Evolutionary conservation across 2,888 invertebrate species (phyloP).

Genomic region (Eumacrocentrus americanus): DNA sequence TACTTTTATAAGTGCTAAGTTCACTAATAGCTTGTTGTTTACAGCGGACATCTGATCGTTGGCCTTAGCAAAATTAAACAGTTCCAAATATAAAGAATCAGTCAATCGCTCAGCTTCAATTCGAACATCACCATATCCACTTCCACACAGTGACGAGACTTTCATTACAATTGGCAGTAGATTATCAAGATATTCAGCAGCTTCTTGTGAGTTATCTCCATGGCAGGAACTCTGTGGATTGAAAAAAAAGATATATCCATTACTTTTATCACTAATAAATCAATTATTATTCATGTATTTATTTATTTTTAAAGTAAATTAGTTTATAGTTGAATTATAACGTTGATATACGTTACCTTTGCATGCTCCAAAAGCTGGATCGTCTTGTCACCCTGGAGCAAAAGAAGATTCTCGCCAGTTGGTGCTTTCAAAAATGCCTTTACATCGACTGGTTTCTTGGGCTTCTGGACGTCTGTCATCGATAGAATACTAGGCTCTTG

Average conservation of each 20-base stretch:
- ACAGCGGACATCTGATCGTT: slow-evolving; percentile 64
- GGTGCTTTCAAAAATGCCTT: slow-evolving; percentile 63
- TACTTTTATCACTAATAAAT: not conserved
- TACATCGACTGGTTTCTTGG: slow-evolving; percentile 50
- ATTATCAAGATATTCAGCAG: slow-evolving; percentile 52
- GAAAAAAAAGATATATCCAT: not conserved
- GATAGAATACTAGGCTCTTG: too few relatives aligned
- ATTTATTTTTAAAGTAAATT: slow-evolving; percentile 20
- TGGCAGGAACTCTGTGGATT: slow-evolving; percentile 42
- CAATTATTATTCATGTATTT: not conserved
- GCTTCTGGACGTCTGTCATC: slow-evolving; percentile 33
- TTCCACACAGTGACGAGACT: slow-evolving; percentile 66
- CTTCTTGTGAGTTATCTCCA: slow-evolving; percentile 32
- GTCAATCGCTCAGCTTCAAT: slow-evolving; percentile 61
- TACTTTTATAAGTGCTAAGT: slow-evolving; percentile 77
- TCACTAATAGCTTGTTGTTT: slow-evolving; percentile 71
- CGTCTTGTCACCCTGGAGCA: slow-evolving; percentile 58
- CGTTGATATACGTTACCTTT: too few relatives aligned
- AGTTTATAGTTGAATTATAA: too few relatives aligned
- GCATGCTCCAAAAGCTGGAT: slow-evolving; percentile 46
- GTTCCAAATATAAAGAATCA: slow-evolving; percentile 63
- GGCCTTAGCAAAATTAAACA: slow-evolving; percentile 64
- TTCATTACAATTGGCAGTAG: slow-evolving; percentile 63
- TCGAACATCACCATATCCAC: slow-evolving; percentile 63
- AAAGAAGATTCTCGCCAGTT: slow-evolving; percentile 62